Evolutionary conservation across 2,113 vertebrate genomes (phyloP), one percentile per base, ranked within the genome.

Genomic region (Barnardius zonarius): DNA sequence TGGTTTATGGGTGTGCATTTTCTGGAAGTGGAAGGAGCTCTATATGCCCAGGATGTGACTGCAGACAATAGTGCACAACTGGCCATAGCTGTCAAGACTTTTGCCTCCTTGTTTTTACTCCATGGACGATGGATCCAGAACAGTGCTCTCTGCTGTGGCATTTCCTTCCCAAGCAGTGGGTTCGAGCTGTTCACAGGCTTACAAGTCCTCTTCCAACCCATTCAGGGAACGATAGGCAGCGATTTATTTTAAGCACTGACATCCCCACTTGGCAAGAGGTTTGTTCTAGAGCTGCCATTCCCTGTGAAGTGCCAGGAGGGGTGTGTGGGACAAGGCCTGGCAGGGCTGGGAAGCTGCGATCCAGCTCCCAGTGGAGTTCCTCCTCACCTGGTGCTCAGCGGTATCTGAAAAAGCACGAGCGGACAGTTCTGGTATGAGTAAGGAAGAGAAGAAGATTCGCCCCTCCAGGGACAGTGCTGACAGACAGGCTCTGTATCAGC

Each of bases 401-500:
- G 0, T 13, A 8, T 19, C 18, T 7, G 39, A 37, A 51, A 35
- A n/a, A 39, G 46, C 3, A 0, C 0, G 37, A 68, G 67, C 82
- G 74, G 87, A 9, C 16, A 30, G 76, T 6, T n/a, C 33, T 67
- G 72, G 43, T 43, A 19, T 0, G 44, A 74, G 80, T 5, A 16
- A 16, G 79, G 17, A 15, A 33, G 55, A 69, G 76, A 35, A 13
- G 93, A 73, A 28, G 92, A 91, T 87, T 31, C 24, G 2, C 64
- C 63, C 49, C 75, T 73, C 87, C 4, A 44, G 91, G 81, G 94
- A 77, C 35, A 17, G 0, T 0, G 6, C 62, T 98, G 97, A 98
- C 95, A 86, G 98, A 93, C 98, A 97, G 94, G 91, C 85, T 83
- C 83, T 92, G 97, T 96, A 98, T 97, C 85, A 6, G 82, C 96